Conservation (phyloP, 2,797 vertebrate species). For the Hydrolagus colliei region DNA sequence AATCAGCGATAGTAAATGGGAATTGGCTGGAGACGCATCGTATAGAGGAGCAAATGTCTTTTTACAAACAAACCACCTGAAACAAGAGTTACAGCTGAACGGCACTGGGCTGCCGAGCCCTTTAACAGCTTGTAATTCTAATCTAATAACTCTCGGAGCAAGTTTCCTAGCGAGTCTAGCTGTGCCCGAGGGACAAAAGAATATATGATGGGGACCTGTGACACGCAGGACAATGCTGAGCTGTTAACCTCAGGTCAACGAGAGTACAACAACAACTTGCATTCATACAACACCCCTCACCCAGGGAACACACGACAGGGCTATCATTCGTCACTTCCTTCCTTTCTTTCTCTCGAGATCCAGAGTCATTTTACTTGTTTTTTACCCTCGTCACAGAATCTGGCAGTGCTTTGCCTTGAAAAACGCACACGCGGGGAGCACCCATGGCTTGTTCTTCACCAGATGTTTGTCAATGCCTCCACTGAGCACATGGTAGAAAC, state of each 20-base stretch:
- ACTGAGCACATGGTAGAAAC: neutral
- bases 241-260: neutral
- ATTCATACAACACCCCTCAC: too few relatives aligned
- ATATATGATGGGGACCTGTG: neutral
- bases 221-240: neutral
- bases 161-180: neutral
- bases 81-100: too few relatives aligned
- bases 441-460: neutral
- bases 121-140: neutral
- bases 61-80: neutral
- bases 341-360: neutral
- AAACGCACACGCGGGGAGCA: too few relatives aligned
- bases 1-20: too few relatives aligned
- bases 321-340: neutral
- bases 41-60: neutral
- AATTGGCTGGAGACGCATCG: too few relatives aligned
- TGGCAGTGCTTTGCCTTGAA: too few relatives aligned
- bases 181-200: neutral
- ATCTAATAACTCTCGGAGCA: neutral
- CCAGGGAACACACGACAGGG: neutral
- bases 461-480: slow-evolving; percentile 2
- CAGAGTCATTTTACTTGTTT: too few relatives aligned
- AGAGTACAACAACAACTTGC: too few relatives aligned
- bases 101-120: neutral
- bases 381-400: too few relatives aligned